phyloP scores from a whole-genome alignment of 2,888 invertebrate species.

The Netelia virgata region DNA sequence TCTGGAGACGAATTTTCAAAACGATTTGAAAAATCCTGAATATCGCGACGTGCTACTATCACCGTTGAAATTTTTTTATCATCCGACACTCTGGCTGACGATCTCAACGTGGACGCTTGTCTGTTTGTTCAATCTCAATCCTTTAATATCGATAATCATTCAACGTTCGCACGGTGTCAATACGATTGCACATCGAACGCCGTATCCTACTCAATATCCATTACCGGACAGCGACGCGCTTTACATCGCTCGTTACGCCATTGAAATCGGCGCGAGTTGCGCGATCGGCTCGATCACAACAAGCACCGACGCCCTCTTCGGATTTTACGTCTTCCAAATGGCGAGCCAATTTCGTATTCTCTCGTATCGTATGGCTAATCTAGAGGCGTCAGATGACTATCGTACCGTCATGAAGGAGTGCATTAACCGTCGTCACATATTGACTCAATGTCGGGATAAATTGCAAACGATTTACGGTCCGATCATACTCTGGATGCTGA shows the following conservation, averaged over 20 bases:
- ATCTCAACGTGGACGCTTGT: constrained; percentile 35
- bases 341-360: constrained; percentile 71
- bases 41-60: constrained; percentile 39
- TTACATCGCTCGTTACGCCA: constrained; percentile 68
- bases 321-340: constrained; percentile 74
- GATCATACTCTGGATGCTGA: constrained; percentile 71
- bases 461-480: constrained; percentile 74
- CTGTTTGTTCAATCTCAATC: constrained; percentile 42
- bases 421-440: constrained; percentile 59
- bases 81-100: constrained; percentile 44
- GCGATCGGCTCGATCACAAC: constrained; percentile 27
- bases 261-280: constrained; percentile 60
- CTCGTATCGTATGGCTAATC: constrained; percentile 57
- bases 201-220: constrained; percentile 58
- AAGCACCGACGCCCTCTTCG: constrained; percentile 71
- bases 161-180: constrained; percentile 40
- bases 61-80: constrained; percentile 34
- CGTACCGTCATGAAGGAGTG: constrained; percentile 62
- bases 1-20: constrained; percentile 45
- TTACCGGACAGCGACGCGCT: constrained; percentile 51
- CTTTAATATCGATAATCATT: constrained; percentile 61
- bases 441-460: constrained; percentile 66
- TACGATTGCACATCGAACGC: background rate
- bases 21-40: constrained; percentile 42
- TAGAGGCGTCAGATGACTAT: constrained; percentile 49